Percentiles rank a stretch among this genome's conserved stretches.
Evolutionary conservation across 2,888 invertebrate genomes (phyloP).

Genomic region (Leptopilina myrica): DNA sequence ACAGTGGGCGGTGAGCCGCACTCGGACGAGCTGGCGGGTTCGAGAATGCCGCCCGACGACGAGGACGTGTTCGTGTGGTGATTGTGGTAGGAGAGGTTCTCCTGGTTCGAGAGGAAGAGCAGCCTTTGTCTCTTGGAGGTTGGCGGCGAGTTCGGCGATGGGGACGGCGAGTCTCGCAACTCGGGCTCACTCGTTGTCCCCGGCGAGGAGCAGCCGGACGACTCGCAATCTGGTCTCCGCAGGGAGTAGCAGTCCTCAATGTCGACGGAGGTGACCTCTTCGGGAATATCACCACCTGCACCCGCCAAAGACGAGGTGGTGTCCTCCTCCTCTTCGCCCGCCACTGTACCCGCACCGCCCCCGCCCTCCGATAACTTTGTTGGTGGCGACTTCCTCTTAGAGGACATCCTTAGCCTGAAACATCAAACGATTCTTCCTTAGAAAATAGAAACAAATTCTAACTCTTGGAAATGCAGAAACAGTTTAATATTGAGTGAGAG

Average conservation of each 20-base stretch:
- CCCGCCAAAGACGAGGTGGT: conserved; percentile 71
- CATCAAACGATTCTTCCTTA: conserved; percentile 64
- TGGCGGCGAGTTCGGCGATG: conserved; percentile 68
- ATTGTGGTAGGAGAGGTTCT: conserved; percentile 56
- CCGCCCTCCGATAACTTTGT: conserved; percentile 92
- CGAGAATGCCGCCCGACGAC: conserved; percentile 60
- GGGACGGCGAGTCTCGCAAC: conserved; percentile 75
- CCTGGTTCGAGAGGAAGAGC: conserved; percentile 53
- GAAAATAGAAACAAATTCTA: not conserved
- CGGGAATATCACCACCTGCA: conserved; percentile 69
- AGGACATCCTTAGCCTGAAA: conserved; percentile 93
- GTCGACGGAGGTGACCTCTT: conserved; percentile 78
- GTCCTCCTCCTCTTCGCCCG: conserved; percentile 78
- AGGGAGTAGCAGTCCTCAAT: conserved; percentile 72
- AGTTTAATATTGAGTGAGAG: not conserved
- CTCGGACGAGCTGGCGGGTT: conserved; percentile 81
- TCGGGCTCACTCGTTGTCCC: conserved; percentile 76
- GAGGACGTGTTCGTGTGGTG: conserved; percentile 63
- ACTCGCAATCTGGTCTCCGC: conserved; percentile 62
- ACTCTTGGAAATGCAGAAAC: no score
- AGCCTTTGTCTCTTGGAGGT: conserved; percentile 69
- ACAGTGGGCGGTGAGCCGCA: conserved; percentile 85
- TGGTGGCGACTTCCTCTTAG: conserved; percentile 97
- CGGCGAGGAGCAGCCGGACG: conserved; percentile 73
- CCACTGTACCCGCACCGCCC: conserved; percentile 74